These are phyloP conservation scores for Lepus europaeus DNA, from an alignment of 2,113 vertebrate species.

Conservation along the genomic window DNA sequence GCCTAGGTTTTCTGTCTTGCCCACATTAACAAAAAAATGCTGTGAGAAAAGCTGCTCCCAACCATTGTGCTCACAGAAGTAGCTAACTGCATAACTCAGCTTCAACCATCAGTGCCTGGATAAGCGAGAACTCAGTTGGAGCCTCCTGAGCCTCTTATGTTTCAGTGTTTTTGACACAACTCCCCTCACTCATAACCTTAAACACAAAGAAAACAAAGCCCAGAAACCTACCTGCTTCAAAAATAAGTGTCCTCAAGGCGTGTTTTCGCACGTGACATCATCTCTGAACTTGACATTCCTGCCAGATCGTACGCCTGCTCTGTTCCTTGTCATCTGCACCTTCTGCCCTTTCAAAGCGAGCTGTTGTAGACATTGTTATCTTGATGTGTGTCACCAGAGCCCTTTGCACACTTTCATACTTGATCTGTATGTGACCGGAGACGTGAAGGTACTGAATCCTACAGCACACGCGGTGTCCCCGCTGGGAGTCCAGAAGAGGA, in stretches of 20 bases:
- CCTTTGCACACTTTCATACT: conserved; percentile 21
- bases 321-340: neutral
- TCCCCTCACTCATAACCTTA: neutral
- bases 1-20: neutral
- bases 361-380: conserved; percentile 31
- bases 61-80: neutral
- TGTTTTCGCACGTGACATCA: neutral
- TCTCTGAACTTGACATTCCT: conserved; percentile 30
- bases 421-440: neutral
- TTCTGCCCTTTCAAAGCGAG: conserved; percentile 29
- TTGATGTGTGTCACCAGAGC: conserved; percentile 24
- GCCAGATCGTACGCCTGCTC: neutral
- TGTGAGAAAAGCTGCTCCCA: neutral
- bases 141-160: conserved; percentile 3
- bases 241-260: neutral
- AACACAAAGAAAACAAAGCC: neutral
- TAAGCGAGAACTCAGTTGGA: conserved; percentile 4
- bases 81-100: neutral
- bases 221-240: neutral
- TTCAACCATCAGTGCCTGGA: conserved; percentile 62
- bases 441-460: conserved; percentile 11
- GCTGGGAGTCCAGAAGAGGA: neutral
- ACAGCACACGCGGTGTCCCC: neutral
- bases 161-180: neutral
- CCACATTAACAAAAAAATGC: neutral